Evolutionary conservation across 2,888 invertebrate genomes (phyloP).

Genomic region (Platycheirus albimanus): DNA sequence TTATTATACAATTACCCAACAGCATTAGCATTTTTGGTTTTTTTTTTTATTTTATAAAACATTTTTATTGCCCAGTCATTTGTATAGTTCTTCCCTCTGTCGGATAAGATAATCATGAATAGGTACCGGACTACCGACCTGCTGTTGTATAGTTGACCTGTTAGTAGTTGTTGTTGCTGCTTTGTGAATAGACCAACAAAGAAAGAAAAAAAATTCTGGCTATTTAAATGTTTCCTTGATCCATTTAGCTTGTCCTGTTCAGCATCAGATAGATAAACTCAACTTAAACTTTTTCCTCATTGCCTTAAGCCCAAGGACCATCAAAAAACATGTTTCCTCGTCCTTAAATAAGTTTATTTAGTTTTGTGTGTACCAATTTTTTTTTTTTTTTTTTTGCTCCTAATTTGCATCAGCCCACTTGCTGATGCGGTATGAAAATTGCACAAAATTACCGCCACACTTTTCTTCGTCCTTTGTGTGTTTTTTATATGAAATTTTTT

Average conservation of each 20-base stretch:
- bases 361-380: constrained; percentile 1
- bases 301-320: constrained; percentile 18
- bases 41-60: neutral
- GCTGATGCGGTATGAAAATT: constrained; percentile 18
- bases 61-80: constrained; percentile 38
- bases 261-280: constrained; percentile 32
- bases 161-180: neutral
- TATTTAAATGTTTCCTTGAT: constrained; percentile 28
- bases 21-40: constrained; percentile 40
- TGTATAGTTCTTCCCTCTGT: constrained; percentile 28
- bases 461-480: constrained; percentile 53
- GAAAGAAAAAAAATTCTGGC: constrained; percentile 21
- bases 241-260: constrained; percentile 30
- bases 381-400: too few relatives aligned
- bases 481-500: constrained; percentile 14
- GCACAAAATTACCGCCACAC: constrained; percentile 55
- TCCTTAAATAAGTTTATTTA: constrained; percentile 10
- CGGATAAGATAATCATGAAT: constrained; percentile 40
- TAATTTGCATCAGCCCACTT: constrained; percentile 43
- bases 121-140: too few relatives aligned
- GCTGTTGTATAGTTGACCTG: constrained; percentile 35
- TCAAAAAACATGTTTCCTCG: constrained; percentile 5
- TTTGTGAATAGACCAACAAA: neutral
- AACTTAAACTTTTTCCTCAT: constrained; percentile 6
- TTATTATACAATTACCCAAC: constrained; percentile 30